Evolutionary conservation across 2,888 invertebrate species (phyloP).

Genomic region (Pseudococcus jackbeardsleyi): DNA sequence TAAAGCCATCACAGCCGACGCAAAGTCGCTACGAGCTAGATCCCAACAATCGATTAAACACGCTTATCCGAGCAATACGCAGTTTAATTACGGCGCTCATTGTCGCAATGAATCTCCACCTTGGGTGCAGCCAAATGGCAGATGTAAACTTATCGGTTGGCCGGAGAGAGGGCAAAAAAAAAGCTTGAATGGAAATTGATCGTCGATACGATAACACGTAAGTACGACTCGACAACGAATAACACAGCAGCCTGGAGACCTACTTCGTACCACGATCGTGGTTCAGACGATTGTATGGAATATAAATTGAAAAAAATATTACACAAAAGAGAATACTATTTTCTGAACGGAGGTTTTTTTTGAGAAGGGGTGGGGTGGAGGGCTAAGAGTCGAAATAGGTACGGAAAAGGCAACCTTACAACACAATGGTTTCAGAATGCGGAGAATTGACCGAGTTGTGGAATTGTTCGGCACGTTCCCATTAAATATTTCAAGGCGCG

Average conservation of each 20-base stretch:
- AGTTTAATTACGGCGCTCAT: background rate
- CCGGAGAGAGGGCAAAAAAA: background rate
- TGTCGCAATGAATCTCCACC: background rate
- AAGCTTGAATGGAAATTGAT: background rate
- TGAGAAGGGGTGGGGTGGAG: too few relatives aligned
- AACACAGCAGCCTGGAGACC: too few relatives aligned
- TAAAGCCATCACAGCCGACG: background rate
- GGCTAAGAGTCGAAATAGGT: too few relatives aligned
- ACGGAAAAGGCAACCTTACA: too few relatives aligned
- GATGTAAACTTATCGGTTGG: background rate
- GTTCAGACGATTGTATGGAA: too few relatives aligned
- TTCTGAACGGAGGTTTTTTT: too few relatives aligned
- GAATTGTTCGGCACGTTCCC: background rate
- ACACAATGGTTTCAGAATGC: background rate
- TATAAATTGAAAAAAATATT: too few relatives aligned
- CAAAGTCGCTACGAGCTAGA: background rate
- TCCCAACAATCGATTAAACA: background rate
- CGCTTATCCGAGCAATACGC: background rate
- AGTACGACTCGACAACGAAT: background rate
- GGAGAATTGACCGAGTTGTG: background rate
- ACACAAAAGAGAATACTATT: too few relatives aligned
- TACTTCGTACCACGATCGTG: background rate
- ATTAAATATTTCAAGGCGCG: background rate
- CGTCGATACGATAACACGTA: constrained; percentile 7
- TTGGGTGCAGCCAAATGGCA: background rate